Evolutionary conservation across 2,888 invertebrate species (phyloP).

Genomic region (Ischnura elegans): DNA sequence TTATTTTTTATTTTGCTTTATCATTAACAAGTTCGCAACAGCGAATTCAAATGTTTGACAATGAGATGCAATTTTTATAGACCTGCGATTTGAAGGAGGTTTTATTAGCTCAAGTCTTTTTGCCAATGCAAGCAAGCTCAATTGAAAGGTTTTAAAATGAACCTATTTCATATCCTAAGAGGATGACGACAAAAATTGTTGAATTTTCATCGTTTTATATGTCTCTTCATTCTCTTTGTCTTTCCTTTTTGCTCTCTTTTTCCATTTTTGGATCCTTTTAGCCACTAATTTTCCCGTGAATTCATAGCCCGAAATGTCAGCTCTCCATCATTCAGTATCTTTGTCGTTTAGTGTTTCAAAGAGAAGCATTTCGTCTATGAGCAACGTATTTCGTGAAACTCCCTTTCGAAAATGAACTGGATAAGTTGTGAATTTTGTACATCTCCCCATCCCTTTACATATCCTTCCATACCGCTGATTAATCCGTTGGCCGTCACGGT

Average conservation of each 20-base stretch:
- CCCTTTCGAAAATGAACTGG: background rate
- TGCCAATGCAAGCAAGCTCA: no score
- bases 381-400: background rate
- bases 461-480: background rate
- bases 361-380: background rate
- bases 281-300: background rate
- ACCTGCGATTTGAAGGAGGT: no score
- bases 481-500: background rate
- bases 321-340: background rate
- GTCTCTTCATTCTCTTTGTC: background rate
- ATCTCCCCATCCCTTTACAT: background rate
- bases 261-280: background rate
- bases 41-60: no score
- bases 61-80: no score
- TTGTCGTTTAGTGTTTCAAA: background rate
- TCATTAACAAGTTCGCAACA: no score
- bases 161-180: no score
- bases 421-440: background rate
- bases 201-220: background rate
- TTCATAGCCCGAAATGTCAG: background rate
- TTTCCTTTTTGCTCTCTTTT: background rate
- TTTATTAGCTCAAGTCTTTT: no score
- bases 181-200: no score
- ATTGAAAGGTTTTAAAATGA: no score
- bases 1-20: no score